Conservation (phyloP, 2,113 vertebrate genomes). For the Oreochromis spilurus region DNA sequence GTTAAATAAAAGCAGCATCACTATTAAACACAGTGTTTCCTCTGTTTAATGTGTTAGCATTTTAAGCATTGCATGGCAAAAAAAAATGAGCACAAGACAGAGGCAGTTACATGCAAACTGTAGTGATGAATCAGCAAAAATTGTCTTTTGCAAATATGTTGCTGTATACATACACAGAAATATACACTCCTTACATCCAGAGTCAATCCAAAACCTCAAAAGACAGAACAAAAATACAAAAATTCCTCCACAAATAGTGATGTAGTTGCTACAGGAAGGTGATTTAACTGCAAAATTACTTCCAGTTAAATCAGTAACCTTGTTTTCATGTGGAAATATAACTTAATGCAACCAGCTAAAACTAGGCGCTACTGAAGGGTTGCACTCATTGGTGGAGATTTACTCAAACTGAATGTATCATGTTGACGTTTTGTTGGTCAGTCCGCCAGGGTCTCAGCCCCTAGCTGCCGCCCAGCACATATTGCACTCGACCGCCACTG, state of each 20-base stretch:
- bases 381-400: background rate
- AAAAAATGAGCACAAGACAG: background rate
- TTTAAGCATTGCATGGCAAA: background rate
- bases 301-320: background rate
- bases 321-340: background rate
- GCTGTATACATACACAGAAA: background rate
- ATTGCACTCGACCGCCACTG: background rate
- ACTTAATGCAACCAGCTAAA: background rate
- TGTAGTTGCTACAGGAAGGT: background rate
- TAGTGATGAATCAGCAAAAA: background rate
- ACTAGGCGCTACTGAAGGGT: background rate
- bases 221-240: background rate
- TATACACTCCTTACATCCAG: background rate
- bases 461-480: background rate
- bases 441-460: background rate
- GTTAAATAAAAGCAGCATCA: background rate
- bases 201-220: background rate
- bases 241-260: background rate
- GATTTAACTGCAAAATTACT: background rate
- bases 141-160: background rate
- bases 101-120: background rate
- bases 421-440: background rate
- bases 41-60: background rate
- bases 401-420: background rate
- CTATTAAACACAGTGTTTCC: background rate